Evolutionary conservation across 2,113 vertebrate genomes (phyloP).

Genomic region (Theristicus caerulescens): DNA sequence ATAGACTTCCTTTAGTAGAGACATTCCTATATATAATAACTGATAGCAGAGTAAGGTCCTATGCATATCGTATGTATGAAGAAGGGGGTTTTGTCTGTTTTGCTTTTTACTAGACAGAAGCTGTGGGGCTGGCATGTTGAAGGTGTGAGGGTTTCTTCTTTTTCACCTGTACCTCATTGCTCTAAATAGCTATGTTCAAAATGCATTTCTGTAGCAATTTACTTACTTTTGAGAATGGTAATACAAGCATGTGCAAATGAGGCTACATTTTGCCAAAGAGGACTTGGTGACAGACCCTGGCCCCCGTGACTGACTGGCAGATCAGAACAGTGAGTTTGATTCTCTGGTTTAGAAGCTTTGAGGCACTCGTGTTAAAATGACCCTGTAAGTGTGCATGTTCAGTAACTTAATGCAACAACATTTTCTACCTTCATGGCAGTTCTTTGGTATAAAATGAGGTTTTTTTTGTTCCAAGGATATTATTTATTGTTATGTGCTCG

Average conservation of each 20-base stretch:
- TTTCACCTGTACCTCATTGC: background rate
- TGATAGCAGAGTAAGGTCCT: background rate
- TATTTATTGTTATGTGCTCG: background rate
- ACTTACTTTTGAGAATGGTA: background rate
- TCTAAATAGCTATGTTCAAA: background rate
- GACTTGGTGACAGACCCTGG: background rate
- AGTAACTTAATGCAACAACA: background rate
- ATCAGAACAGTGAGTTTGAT: background rate
- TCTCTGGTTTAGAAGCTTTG: background rate
- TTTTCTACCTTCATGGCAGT: background rate
- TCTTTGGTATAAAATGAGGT: background rate
- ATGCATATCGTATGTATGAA: accelerated
- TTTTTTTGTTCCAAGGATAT: background rate
- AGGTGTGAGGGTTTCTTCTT: background rate
- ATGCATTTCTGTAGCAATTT: background rate
- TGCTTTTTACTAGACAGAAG: background rate
- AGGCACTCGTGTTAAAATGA: background rate
- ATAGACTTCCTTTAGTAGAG: background rate
- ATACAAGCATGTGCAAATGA: background rate
- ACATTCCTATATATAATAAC: background rate
- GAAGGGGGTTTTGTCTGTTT: background rate
- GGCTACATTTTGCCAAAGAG: background rate
- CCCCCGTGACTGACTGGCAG: background rate
- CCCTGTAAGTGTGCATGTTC: background rate
- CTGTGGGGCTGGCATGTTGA: background rate